Evolutionary conservation across 64 coral and sea anemone genomes (phyloP).

Genomic region (Orbicella faveolata): DNA sequence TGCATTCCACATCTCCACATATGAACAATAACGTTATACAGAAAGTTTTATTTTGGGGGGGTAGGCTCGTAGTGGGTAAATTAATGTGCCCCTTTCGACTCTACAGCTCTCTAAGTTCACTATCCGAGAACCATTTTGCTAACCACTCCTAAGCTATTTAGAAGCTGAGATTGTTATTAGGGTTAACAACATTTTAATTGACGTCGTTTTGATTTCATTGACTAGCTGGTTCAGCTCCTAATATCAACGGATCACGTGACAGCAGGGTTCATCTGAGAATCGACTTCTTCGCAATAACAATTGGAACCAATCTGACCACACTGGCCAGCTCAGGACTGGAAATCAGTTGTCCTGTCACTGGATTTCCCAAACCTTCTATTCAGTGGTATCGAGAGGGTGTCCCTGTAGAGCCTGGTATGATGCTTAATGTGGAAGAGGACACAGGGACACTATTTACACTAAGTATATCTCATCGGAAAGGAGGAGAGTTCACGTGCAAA

Average conservation of each 20-base stretch:
- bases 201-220: background rate
- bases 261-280: background rate
- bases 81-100: no score
- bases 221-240: slow-evolving; percentile 41
- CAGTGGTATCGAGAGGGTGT: slow-evolving; percentile 26
- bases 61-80: no score
- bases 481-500: slow-evolving; percentile 28
- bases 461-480: slow-evolving; percentile 34
- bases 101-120: no score
- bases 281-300: slow-evolving; percentile 4
- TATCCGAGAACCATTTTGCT: no score
- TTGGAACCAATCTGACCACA: slow-evolving; percentile 42
- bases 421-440: slow-evolving; percentile 23
- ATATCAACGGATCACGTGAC: slow-evolving; percentile 12
- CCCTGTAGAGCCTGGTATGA: slow-evolving; percentile 26
- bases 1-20: no score
- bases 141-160: no score
- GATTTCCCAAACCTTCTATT: slow-evolving; percentile 49
- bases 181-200: background rate
- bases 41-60: no score
- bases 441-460: slow-evolving; percentile 19
- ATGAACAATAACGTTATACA: no score
- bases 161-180: no score
- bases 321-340: slow-evolving; percentile 35
- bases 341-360: slow-evolving; percentile 51